Base-by-base conservation (phyloP, 2,113 vertebrate genomes). In the Boulengeromyrus knoepffleri region DNA sequence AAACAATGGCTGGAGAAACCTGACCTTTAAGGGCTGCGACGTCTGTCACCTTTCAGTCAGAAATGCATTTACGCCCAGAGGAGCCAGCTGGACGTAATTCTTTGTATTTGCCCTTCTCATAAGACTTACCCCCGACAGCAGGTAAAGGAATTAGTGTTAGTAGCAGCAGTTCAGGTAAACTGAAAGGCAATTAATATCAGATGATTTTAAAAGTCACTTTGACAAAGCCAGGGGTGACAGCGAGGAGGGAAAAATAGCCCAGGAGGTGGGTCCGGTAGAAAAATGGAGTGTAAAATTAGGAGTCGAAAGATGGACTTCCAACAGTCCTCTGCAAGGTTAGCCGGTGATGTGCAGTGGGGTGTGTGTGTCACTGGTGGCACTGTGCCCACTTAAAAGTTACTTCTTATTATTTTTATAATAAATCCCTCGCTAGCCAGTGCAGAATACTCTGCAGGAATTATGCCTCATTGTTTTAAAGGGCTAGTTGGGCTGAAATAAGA, bases 241-340 rank as follows among this genome's bases (percentile, higher is more conserved):
- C 5, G 74, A 42, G 36, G 74, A 80, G 74, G 70, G 70, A 77
- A 36, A 77, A 77, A 77, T 39, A 31, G 70, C 31, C 70, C 70
- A 39, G 70, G 83, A 85, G 83, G 83, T 47, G 83, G 83, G 83
- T n/a, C 21, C 24, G n/a, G 83, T n/a, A 46, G 83, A 85, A 85
- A 85, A 85, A 47, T 46, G 24, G 45, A 85, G 83, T 47, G 45
- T 85, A 47, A 47, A 42, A 42, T 80, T 39, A 80, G 83, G 83
- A 47, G 83, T 45, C 17, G 19, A 19, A 85, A 85, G 83, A 46
- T 42, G 36, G 74, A 80, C 74, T 42, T 80, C 74, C 36, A 19
- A 15, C 36, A 80, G 74, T 42, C 36, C 74, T 80, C 74, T 1
- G 13, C 31, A 80, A 42, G 83, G 83, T 85, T 47, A 85, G 83